Conservation (phyloP, 2,797 vertebrate species). For the Syngnathus rostellatus region DNA sequence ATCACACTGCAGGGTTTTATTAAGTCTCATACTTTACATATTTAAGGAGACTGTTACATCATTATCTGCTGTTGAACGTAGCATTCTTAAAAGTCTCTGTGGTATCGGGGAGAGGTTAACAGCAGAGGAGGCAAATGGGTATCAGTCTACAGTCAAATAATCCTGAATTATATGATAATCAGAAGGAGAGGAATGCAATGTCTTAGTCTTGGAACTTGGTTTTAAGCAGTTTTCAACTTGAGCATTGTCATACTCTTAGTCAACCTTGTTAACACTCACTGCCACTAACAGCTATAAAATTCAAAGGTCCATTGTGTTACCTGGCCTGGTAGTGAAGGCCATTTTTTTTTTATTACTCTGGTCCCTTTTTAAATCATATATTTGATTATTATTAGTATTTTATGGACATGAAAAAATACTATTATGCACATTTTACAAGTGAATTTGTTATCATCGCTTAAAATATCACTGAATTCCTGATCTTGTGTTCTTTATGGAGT, state of each 20-base stretch:
- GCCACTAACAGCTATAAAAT: too few relatives aligned
- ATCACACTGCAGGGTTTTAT: constrained; percentile 59
- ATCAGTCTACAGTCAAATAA: constrained; percentile 59
- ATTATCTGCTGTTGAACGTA: constrained; percentile 61
- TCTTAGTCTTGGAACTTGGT: constrained; percentile 48
- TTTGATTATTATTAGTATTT: background rate
- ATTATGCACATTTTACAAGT: background rate
- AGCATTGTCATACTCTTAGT: constrained; percentile 45
- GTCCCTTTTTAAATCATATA: background rate
- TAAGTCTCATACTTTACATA: constrained; percentile 71
- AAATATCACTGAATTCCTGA: background rate
- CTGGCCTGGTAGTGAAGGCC: constrained; percentile 1
- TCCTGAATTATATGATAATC: constrained; percentile 66
- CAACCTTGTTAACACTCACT: constrained; percentile 10
- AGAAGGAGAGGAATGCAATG: constrained; percentile 43
- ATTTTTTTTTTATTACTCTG: constrained; percentile 34
- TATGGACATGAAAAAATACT: background rate
- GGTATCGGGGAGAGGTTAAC: constrained; percentile 59
- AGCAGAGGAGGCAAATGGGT: constrained; percentile 36
- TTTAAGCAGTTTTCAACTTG: constrained; percentile 49
- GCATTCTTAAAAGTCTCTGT: constrained; percentile 57
- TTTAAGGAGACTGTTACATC: constrained; percentile 70
- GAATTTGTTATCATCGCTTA: background rate
- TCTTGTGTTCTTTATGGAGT: background rate
- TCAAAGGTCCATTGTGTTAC: too few relatives aligned